phyloP scores from a whole-genome alignment of 2,888 invertebrate species.

The Pandemis cinnamomeana region DNA sequence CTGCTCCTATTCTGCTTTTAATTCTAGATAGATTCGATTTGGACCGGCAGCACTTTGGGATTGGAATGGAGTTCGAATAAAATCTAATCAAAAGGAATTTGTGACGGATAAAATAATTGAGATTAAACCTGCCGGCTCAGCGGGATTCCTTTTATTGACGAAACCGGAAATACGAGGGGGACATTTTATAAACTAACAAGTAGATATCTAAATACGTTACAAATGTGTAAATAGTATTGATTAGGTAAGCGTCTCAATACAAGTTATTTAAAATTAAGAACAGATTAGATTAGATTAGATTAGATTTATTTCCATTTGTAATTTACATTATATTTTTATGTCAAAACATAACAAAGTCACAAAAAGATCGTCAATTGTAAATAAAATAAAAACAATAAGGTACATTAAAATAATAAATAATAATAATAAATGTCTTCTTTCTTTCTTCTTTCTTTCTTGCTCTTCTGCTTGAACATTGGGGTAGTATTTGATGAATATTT shows the following conservation, averaged over 20 bases:
- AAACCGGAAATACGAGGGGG: constrained; percentile 7
- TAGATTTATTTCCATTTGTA: too few species aligned
- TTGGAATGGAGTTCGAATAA: constrained; percentile 37
- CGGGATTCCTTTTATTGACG: constrained; percentile 14
- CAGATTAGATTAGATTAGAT: too few species aligned
- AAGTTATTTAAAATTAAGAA: neutral
- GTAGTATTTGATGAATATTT: too few species aligned
- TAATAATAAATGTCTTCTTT: too few species aligned
- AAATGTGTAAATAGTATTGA: neutral
- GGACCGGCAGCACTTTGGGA: constrained; percentile 29
- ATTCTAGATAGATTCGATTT: constrained; percentile 39
- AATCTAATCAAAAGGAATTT: constrained; percentile 40
- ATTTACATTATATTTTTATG: too few species aligned
- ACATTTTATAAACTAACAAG: neutral
- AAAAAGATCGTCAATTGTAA: too few species aligned
- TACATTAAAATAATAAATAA: too few species aligned
- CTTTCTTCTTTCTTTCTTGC: too few species aligned
- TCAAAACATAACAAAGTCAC: too few species aligned
- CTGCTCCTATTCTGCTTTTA: constrained; percentile 25
- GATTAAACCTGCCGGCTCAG: constrained; percentile 32
- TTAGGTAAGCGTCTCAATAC: neutral
- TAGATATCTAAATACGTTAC: constrained; percentile 1
- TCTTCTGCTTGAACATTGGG: too few species aligned
- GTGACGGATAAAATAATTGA: constrained; percentile 37
- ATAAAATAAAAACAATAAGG: too few species aligned